Base-by-base conservation (phyloP, 2,113 vertebrate genomes). In the Gadus chalcogrammus region DNA sequence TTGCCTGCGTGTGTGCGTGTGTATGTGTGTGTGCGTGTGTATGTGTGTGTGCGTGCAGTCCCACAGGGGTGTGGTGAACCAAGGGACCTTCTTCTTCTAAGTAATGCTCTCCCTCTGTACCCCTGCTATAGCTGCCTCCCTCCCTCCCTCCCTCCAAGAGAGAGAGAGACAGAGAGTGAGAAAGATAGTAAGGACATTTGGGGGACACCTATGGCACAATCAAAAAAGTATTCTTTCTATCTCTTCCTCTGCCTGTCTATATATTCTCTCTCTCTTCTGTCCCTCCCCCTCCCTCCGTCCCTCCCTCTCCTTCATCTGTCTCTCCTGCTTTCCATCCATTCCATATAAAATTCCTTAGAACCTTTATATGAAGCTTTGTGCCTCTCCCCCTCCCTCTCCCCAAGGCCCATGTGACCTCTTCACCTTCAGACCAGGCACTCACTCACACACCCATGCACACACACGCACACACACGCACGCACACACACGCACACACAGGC, bases 51-150 rank as follows among this genome's bases (percentile, higher is more conserved):
- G 7, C 4, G 18, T 62, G 20, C 13, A 62, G 64, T 31, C 53
- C 53, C 67, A 70, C 12, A 61, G 24, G 78, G 83, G 79, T 84
- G 77, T 78, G 81, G 71, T 80, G 70, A 62, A 73, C 70, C 64
- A 61, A 70, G 71, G 84, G 80, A 77, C 69, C 61, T 74, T 68
- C 24, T 31, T 62, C 62, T 24, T 24, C 24, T 24, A 85, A 64
- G 58, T 75, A 62, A 73, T 73, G 69, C 3, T 35, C 65, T 58
- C 20, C 17, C 20, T 55, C 15, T 31, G 31, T 35, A 35, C 27
- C 1, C 7, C 22, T 15, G 28, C 27, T 68, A 17, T 17, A 27
- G 11, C 53, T 38, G 13, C 15, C 27, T 59, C 59, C 60, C 15
- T 20, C 15, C 55, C 18, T 16, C 15, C 35, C 58, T 20, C 17